Evolutionary conservation across 1,140 invertebrate species (phyloP).

Genomic region (Diplogasteroides magnus): DNA sequence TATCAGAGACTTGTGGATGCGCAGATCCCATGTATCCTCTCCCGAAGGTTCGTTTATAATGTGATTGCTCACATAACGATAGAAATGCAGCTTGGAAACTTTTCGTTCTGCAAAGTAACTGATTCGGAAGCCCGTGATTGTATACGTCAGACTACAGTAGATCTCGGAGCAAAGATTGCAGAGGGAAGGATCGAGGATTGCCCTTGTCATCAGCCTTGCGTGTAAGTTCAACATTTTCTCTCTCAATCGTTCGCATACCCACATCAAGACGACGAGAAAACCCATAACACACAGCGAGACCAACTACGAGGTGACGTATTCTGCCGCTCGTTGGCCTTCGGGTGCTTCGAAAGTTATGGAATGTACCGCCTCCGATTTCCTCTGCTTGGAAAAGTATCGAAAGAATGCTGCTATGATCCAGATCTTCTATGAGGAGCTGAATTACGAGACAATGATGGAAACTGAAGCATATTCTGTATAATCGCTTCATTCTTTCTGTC

Average conservation of each 20-base stretch:
- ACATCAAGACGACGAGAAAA: not conserved
- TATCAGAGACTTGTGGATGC: conserved; percentile 47
- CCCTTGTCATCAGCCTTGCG: conserved; percentile 52
- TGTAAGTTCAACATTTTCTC: conserved; percentile 24
- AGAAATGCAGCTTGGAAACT: not conserved
- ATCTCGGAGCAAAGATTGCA: conserved; percentile 42
- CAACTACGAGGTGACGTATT: conserved; percentile 54
- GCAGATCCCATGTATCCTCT: conserved; percentile 47
- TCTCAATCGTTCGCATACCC: not conserved
- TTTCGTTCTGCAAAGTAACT: conserved; percentile 35
- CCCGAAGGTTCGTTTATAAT: conserved; percentile 11
- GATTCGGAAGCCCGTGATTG: conserved; percentile 47
- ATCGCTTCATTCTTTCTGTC: not conserved
- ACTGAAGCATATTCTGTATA: conserved; percentile 40
- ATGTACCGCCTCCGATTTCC: conserved; percentile 44
- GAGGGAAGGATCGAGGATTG: conserved; percentile 41
- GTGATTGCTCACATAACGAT: not conserved
- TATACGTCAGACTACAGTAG: conserved; percentile 49
- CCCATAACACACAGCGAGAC: conserved; percentile 40
- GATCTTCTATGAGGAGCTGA: conserved; percentile 54
- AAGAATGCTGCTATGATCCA: conserved; percentile 55
- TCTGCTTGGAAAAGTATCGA: conserved; percentile 54
- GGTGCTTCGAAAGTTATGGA: conserved; percentile 53
- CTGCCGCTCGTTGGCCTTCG: conserved; percentile 53
- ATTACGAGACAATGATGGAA: conserved; percentile 52